Base-by-base conservation (phyloP, 2,888 invertebrate genomes). In the Ectobius pallidus region DNA sequence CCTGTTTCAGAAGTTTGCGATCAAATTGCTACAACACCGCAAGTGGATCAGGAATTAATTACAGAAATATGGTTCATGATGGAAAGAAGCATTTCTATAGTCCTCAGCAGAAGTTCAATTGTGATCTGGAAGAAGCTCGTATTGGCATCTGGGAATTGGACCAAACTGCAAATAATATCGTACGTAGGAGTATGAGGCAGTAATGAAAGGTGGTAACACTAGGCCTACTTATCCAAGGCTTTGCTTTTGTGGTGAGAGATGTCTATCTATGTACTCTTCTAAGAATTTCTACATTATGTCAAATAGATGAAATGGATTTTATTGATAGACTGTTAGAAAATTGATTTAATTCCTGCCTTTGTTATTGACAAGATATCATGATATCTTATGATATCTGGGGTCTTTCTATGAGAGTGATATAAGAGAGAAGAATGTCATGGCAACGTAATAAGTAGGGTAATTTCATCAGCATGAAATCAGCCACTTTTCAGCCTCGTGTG, bases 131-230 rank as follows among this genome's bases (percentile, higher is more conserved):
- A 20, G 70, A 65, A 22, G 71, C 70, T 44, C 65, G 71, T 18
- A 70, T 71, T 22, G 73, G 73, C 9, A 58, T 73, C 16, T 67
- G 70, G 44, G 73, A 73, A 14, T 39, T 73, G 1, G 49, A 70
- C 14, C 39, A 61, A 22, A 68, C 71, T 18, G 67, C 73, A 7
- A 49, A 67, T 14, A 61, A 67, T 32, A 68, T 73, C 27, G 68
- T 71, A 14, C 52, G 70, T 22, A 44, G 44, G 18, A 70, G 67
- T 42, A 18, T 73, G 42, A 61, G 67, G 22, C 69, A 73, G 32
- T 73, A 46, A 70, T 11, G 18, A 7, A 42, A 0, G 14, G 20
- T 3, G 20, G 3, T 3, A 25, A 2, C 20, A 9, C 3, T 0
- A 7, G 1, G 11, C 3, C 3, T 52, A 22, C 14, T 14, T 22